phyloP scores from a whole-genome alignment of 2,113 vertebrate genomes.

The Platysternon megacephalum region DNA sequence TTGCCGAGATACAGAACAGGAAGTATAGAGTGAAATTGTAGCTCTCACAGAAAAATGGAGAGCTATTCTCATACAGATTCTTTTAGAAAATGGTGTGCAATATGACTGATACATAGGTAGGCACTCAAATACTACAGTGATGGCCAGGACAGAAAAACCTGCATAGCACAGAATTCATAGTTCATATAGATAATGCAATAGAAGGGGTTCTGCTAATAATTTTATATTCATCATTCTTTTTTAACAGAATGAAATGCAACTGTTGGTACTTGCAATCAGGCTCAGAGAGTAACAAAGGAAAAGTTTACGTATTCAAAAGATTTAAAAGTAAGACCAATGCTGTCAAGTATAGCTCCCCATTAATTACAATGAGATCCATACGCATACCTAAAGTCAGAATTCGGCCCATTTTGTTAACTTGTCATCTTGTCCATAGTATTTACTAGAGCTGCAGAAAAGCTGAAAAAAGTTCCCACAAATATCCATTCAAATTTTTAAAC shows the following conservation, averaged over 20 bases:
- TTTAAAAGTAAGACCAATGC: neutral
- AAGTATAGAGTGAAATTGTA: neutral
- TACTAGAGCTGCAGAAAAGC: neutral
- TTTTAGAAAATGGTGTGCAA: neutral
- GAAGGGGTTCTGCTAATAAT: neutral
- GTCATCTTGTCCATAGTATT: neutral
- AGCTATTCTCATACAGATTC: neutral
- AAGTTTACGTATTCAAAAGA: neutral
- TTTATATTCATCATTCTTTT: neutral
- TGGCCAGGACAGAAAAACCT: neutral
- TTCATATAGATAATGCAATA: neutral
- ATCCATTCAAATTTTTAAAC: neutral
- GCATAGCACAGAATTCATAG: neutral
- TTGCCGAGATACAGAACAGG: neutral
- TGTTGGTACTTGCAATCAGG: neutral
- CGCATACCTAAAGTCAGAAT: neutral
- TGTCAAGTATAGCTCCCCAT: neutral
- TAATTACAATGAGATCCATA: neutral
- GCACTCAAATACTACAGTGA: neutral
- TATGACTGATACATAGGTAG: neutral
- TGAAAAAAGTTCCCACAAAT: rapidly evolving
- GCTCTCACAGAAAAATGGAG: neutral
- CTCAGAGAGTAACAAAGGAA: neutral
- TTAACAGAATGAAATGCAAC: neutral
- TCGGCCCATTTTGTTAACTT: neutral